Conservation (phyloP, 2,113 vertebrate genomes). For the Catagonus wagneri region DNA sequence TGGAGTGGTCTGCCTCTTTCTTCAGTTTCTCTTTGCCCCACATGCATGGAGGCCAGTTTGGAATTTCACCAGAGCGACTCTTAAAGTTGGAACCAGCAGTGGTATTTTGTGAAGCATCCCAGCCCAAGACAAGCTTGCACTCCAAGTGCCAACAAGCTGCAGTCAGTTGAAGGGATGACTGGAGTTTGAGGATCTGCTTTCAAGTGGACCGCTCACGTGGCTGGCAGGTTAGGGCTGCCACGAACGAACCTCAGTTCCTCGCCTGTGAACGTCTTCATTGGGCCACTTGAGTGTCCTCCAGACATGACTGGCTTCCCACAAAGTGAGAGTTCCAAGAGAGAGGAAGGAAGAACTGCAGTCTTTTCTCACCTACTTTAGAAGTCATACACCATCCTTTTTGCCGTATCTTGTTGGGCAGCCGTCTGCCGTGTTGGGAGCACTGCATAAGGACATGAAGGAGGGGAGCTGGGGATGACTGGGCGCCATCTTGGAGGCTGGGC, state of each 20-base stretch:
- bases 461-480: neutral
- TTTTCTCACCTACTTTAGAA: neutral
- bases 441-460: neutral
- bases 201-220: neutral
- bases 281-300: neutral
- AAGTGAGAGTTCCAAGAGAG: neutral
- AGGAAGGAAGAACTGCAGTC: neutral
- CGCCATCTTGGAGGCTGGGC: neutral
- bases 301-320: neutral
- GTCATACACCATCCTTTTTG: neutral
- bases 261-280: neutral
- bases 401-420: neutral
- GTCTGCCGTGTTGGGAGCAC: neutral
- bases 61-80: neutral
- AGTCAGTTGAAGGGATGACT: neutral
- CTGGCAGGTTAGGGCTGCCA: neutral
- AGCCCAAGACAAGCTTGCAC: neutral
- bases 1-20: neutral
- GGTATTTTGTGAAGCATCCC: neutral
- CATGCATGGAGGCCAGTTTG: too few relatives aligned
- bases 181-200: neutral
- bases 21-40: neutral
- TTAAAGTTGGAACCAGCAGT: neutral
- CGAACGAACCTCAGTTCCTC: neutral
- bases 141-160: neutral